These are phyloP conservation scores for Netelia fuscicornis DNA, from an alignment of 2,888 invertebrate species.

Conservation along the genomic window DNA sequence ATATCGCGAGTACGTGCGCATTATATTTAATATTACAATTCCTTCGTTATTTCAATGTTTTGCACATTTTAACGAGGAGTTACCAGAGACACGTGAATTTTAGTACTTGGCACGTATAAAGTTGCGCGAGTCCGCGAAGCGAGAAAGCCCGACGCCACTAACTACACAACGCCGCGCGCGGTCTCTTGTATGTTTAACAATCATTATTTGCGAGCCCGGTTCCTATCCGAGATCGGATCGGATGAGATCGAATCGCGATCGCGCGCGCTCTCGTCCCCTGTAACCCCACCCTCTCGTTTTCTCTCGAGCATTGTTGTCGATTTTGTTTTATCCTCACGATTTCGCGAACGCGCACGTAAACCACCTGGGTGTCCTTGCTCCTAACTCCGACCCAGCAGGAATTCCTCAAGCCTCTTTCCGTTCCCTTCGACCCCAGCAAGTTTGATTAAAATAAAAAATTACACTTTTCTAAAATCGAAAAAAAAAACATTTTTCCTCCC, in stretches of 20 bases:
- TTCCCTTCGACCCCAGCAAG: background rate
- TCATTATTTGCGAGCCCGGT: constrained; percentile 81
- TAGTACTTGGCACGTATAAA: constrained; percentile 76
- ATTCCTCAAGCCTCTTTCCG: background rate
- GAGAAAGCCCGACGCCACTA: constrained; percentile 61
- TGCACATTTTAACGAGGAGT: constrained; percentile 79
- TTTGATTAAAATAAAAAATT: background rate
- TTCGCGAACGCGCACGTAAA: constrained; percentile 34
- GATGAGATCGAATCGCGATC: constrained; percentile 72
- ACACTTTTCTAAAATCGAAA: background rate
- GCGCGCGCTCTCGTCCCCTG: constrained; percentile 22
- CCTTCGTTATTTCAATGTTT: constrained; percentile 54
- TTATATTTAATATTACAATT: constrained; percentile 17
- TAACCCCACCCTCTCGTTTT: constrained; percentile 15
- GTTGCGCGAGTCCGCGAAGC: constrained; percentile 69
- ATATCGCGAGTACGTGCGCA: no score
- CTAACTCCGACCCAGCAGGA: constrained; percentile 2
- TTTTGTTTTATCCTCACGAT: constrained; percentile 21
- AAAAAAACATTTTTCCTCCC: background rate
- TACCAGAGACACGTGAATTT: constrained; percentile 68
- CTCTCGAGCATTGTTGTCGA: constrained; percentile 4
- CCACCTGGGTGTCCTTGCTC: constrained; percentile 41
- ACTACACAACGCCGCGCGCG: constrained; percentile 69
- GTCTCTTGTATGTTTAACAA: constrained; percentile 80
- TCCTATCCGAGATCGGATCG: constrained; percentile 75